Conservation (phyloP, 2,888 invertebrate genomes). For the Cryptosula pallasiana region DNA sequence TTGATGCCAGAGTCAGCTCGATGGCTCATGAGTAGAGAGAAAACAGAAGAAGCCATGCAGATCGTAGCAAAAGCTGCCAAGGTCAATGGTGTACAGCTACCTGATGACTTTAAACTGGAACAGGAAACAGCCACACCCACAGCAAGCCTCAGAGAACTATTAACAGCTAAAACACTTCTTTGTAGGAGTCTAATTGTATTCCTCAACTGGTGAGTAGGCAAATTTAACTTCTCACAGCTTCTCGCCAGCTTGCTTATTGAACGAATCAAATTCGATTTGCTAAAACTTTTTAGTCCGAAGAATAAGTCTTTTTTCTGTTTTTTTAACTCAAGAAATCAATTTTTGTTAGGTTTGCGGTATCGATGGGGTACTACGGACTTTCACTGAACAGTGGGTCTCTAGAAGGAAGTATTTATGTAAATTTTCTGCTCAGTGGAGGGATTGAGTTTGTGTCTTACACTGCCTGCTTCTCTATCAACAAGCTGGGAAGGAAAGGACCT, state of each 20-base stretch:
- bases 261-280: no score
- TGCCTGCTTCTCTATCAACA: background rate
- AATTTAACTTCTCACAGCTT: no score
- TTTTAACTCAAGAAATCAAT: no score
- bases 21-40: constrained; percentile 81
- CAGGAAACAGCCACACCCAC: background rate
- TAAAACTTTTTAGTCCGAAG: no score
- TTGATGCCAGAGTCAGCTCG: constrained; percentile 84
- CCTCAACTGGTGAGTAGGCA: constrained; percentile 16
- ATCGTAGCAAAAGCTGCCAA: constrained; percentile 72
- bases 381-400: constrained; percentile 36
- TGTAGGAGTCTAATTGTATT: background rate
- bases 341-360: constrained; percentile 38
- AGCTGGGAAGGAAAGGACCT: constrained; percentile 24
- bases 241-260: no score
- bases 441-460: constrained; percentile 31
- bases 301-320: no score
- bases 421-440: constrained; percentile 36
- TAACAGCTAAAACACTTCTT: background rate
- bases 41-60: constrained; percentile 73
- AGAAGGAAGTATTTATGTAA: constrained; percentile 38
- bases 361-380: constrained; percentile 42
- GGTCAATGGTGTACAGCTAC: constrained; percentile 60
- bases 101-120: constrained; percentile 23
- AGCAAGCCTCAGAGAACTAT: background rate